Evolutionary conservation across 2,888 invertebrate genomes (phyloP), one percentile per base, ranked within the genome.

Genomic region (Colostygia pectinataria): DNA sequence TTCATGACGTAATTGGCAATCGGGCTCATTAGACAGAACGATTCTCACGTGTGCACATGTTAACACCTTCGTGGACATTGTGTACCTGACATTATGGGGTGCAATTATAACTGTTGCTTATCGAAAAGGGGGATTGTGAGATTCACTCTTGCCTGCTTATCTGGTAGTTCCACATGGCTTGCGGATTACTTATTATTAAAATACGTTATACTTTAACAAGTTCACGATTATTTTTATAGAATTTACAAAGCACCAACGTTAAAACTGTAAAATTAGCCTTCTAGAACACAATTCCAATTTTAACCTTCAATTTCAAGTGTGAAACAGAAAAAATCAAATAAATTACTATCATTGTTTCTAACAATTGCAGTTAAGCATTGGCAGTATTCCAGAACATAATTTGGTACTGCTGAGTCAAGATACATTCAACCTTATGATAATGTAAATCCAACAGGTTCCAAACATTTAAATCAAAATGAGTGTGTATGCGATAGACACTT

Each of bases 1-100:
- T 66, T 83, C 84, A 76, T 88, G 83, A 80, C 76, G 75, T 85
- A 85, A 89, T 89, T 89, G 75, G 81, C 84, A 80, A 74, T 77
- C 78, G 74, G 80, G 77, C 78, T 83, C 83, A 83, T 83, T 86
- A 77, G 75, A 75, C 83, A 83, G 63, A 72, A 73, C 72, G 68
- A 74, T 77, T 74, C 73, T 75, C 76, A 68, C 74, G 71, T 74
- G 67, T 68, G 70, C 65, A 67, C 74, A 69, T 65, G 68, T 74
- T 76, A 69, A 66, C 72, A 74, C 74, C 70, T 74, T 61, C 57
- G 53, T 64, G 56, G 65, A 60, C 47, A 47, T 42, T 52, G 51
- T 54, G 40, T 32, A 48, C 20, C 36, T 27, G 12, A 37, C 31
- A 23, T 43, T 46, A 44, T 52, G 10, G 31, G 36, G 46, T 28